Evolutionary conservation across 2,113 vertebrate genomes (phyloP).

Genomic region (Rhynchopsitta pachyrhyncha): DNA sequence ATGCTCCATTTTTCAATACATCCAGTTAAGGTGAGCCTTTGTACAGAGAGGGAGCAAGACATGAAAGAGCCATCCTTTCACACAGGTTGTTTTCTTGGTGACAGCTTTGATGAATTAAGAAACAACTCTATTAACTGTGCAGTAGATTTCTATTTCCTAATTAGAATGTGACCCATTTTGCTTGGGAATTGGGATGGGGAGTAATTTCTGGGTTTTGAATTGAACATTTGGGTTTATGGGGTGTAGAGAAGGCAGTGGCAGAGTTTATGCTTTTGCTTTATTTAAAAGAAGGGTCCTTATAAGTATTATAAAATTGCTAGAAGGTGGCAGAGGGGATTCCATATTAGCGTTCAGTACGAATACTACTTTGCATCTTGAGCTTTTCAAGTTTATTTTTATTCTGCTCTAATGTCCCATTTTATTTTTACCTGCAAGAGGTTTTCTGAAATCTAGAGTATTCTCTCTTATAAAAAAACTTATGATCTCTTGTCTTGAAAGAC

Average conservation of each 20-base stretch:
- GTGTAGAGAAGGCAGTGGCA: neutral
- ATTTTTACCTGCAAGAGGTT: conserved; percentile 2
- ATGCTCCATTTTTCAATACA: neutral
- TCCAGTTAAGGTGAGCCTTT: neutral
- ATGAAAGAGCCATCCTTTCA: neutral
- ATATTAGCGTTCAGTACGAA: neutral
- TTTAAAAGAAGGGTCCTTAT: neutral
- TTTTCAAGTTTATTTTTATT: conserved; percentile 56
- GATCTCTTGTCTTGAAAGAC: conserved; percentile 38
- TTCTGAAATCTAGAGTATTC: conserved; percentile 30
- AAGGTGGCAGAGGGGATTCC: neutral
- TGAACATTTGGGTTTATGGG: neutral
- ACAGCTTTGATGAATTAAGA: conserved; percentile 7
- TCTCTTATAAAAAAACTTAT: conserved; percentile 18
- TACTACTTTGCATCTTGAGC: neutral
- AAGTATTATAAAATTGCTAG: neutral
- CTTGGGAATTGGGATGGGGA: neutral
- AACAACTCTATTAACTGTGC: neutral
- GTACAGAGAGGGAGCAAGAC: neutral
- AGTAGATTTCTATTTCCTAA: neutral
- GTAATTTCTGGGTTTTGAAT: neutral
- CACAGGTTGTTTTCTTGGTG: neutral
- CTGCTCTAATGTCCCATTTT: conserved; percentile 13
- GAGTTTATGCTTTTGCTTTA: neutral
- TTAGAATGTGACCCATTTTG: conserved; percentile 35